phyloP scores from a whole-genome alignment of 2,888 invertebrate genomes.

The Tortrix viridana region DNA sequence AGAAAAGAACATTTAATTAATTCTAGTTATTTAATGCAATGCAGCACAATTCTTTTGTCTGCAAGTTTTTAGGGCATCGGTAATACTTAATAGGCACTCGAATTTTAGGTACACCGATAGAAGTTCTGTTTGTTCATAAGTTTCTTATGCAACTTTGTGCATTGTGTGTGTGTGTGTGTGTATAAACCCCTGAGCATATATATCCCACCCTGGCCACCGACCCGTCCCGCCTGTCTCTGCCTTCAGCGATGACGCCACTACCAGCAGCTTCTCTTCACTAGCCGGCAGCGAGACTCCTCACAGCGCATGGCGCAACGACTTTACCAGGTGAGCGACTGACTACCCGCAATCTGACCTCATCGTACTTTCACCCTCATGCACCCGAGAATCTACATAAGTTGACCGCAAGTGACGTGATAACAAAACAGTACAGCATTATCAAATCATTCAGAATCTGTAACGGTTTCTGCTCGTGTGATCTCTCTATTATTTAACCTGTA shows the following conservation, averaged over 20 bases:
- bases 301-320: conserved; percentile 78
- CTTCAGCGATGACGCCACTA: conserved; percentile 77
- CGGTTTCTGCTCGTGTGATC: too few species aligned
- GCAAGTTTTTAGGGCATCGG: conserved; percentile 2
- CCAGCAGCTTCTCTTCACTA: conserved; percentile 75
- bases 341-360: not conserved
- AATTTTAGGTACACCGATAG: conserved; percentile 18
- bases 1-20: not conserved
- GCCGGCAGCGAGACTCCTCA: conserved; percentile 67
- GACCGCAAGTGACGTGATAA: too few species aligned
- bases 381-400: not conserved
- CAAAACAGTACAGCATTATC: too few species aligned
- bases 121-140: conserved; percentile 12
- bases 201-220: conserved; percentile 54
- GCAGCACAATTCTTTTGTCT: conserved; percentile 3
- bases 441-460: too few species aligned
- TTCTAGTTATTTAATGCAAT: conserved; percentile 14
- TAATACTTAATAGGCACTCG: not conserved
- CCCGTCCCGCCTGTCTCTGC: conserved; percentile 66
- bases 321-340: conserved; percentile 67
- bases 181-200: conserved; percentile 71
- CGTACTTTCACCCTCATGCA: not conserved
- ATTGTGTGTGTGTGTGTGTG: conserved; percentile 76
- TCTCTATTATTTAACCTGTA: too few species aligned
- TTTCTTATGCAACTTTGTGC: conserved; percentile 62